These are phyloP conservation scores for Ophioninae sp. DNA, from an alignment of 2,888 invertebrate species.

Conservation along the genomic window DNA sequence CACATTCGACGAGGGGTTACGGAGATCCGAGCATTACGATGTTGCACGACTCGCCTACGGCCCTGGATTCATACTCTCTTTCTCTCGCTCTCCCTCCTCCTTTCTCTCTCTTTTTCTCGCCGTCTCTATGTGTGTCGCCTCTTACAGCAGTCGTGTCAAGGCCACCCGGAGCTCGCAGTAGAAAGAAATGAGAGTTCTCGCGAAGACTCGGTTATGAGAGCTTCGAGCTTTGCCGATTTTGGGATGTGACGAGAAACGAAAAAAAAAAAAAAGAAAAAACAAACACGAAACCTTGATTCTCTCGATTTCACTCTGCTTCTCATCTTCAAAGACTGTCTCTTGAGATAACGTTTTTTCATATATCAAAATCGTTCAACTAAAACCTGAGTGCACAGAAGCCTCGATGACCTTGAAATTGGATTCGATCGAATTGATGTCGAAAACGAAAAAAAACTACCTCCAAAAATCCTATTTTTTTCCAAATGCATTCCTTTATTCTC, in stretches of 20 bases:
- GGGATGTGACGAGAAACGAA: constrained; percentile 16
- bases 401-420: background rate
- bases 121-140: constrained; percentile 63
- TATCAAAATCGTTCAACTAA: background rate
- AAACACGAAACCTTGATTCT: background rate
- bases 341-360: background rate
- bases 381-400: background rate
- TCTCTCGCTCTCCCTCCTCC: background rate
- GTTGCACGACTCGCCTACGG: constrained; percentile 47
- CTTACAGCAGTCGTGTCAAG: constrained; percentile 76
- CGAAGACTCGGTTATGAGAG: constrained; percentile 58
- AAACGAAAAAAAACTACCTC: background rate
- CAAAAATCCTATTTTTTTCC: background rate
- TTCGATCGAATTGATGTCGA: background rate
- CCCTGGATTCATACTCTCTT: constrained; percentile 44
- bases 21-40: constrained; percentile 36
- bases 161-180: constrained; percentile 69
- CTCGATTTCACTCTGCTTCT: background rate
- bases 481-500: background rate
- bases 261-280: constrained; percentile 30
- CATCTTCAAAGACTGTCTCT: background rate
- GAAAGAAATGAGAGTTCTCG: constrained; percentile 63
- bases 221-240: constrained; percentile 36
- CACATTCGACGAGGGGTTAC: background rate
- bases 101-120: constrained; percentile 5